phyloP scores from a whole-genome alignment of 2,797 vertebrate genomes.

The Peromyscus aztecus region DNA sequence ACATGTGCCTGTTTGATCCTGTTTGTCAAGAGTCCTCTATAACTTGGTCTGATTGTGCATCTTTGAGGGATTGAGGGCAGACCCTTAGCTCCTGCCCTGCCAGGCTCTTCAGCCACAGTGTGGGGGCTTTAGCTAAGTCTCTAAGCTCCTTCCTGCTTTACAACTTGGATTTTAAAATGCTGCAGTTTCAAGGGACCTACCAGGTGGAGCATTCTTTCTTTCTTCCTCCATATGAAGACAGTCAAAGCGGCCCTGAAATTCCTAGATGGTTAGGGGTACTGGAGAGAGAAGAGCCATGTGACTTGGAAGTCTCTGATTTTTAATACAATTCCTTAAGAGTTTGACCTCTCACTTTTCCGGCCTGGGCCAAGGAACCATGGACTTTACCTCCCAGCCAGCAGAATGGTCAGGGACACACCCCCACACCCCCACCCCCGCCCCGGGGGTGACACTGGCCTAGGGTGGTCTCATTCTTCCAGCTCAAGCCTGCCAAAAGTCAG shows the following conservation, averaged over 20 bases:
- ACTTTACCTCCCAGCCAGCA: background rate
- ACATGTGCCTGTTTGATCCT: background rate
- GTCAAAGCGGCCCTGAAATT: background rate
- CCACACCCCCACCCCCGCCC: background rate
- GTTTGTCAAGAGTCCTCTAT: conserved; percentile 43
- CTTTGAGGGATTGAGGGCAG: background rate
- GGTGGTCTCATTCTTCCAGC: background rate
- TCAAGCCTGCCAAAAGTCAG: background rate
- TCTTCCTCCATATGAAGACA: background rate
- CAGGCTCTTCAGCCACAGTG: background rate
- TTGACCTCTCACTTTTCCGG: background rate
- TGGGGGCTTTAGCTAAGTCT: background rate
- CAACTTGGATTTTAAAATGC: background rate
- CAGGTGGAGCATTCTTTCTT: conserved; percentile 7
- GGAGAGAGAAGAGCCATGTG: background rate
- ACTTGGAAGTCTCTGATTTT: conserved; percentile 42
- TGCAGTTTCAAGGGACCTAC: conserved; percentile 22
- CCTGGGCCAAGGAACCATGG: background rate
- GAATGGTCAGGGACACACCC: no score
- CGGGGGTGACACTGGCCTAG: no score
- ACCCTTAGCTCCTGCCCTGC: background rate
- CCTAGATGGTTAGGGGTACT: background rate
- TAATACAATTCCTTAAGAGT: background rate
- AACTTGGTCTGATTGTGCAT: conserved; percentile 24
- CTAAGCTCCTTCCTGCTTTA: background rate